These are phyloP conservation scores for Channa argus DNA, from an alignment of 2,113 vertebrate species.

Conservation along the genomic window DNA sequence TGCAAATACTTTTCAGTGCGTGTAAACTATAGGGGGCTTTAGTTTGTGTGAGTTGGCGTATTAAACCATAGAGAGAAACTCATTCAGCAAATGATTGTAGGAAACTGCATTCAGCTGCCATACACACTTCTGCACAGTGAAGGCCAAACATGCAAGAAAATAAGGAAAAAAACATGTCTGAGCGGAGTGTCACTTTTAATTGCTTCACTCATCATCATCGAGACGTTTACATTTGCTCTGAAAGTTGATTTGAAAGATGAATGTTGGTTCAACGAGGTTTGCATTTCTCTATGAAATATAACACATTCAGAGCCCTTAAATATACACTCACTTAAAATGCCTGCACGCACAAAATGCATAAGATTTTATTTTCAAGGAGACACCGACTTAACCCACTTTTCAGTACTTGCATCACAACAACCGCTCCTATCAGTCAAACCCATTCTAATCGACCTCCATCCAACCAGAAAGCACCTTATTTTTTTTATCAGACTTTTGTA, in stretches of 20 bases:
- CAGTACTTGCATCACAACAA: constrained; percentile 39
- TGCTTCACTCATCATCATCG: not conserved
- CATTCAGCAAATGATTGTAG: not conserved
- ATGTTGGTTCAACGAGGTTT: not conserved
- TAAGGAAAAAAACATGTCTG: not conserved
- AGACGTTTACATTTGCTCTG: not conserved
- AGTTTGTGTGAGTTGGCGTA: no score
- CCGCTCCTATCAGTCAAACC: constrained; percentile 58
- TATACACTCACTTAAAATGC: not conserved
- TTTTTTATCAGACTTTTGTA: constrained; percentile 31
- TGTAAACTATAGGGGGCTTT: no score
- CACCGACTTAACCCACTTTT: constrained; percentile 5
- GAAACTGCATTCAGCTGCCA: not conserved
- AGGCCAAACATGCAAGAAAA: not conserved
- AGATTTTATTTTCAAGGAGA: not conserved
- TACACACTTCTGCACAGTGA: not conserved
- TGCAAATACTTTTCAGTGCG: no score
- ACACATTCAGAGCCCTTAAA: not conserved
- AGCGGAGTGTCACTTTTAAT: not conserved
- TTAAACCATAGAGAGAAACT: not conserved
- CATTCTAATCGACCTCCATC: constrained; percentile 18
- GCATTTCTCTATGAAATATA: no score
- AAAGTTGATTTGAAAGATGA: not conserved
- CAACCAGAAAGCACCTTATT: constrained; percentile 63
- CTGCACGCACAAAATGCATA: not conserved